Base-by-base conservation (phyloP, 2,888 invertebrate species). In the Ceraclea dissimilis region DNA sequence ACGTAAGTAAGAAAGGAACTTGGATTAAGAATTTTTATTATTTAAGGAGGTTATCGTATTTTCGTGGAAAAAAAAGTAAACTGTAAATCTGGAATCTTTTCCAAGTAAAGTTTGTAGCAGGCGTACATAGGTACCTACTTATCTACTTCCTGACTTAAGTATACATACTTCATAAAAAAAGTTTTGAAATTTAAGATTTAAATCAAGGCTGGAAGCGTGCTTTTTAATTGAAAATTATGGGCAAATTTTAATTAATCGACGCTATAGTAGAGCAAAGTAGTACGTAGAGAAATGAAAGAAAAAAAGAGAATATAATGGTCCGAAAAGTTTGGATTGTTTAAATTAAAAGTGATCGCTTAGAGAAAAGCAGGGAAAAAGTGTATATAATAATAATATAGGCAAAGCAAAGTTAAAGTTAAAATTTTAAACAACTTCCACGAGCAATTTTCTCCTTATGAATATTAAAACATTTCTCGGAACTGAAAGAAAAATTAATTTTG, bases 371-470 rank as follows among this genome's bases (percentile, higher is more conserved):
- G 47, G 47, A 47, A 20, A 47, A 20, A 47, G 47, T 19, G 47
- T 5, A 16, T 39, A 16, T 39, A 39, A n/a, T 39, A 39, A 18
- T 11, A 18, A 20, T 6, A 18, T 19, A 11, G 18, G 47, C 47
- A 20, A 47, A 13, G 18, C 20, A 19, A 18, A 47, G 18, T 47
- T 43, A 19, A 18, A 47, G 18, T 47, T 43, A 22, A 54, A 54
- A 39, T 49, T 54, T 39, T 31, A 16, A 46, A 13, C 39, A 39
- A 51, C 46, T 55, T 46, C 33, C 18, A 22, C 20, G 20, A 1
- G 51, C 34, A 48, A 39, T 56, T 56, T 51, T 43, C 39, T 47
- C 21, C 56, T 51, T 51, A 48, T 51, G 56, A 56, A 56, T 56
- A 56, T 51, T 56, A 51, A 56, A 56, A 55, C 47, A 16, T 51